Evolutionary conservation across 2,888 invertebrate species (phyloP), one percentile per base, ranked within the genome.

Genomic region (Hyles lineata): DNA sequence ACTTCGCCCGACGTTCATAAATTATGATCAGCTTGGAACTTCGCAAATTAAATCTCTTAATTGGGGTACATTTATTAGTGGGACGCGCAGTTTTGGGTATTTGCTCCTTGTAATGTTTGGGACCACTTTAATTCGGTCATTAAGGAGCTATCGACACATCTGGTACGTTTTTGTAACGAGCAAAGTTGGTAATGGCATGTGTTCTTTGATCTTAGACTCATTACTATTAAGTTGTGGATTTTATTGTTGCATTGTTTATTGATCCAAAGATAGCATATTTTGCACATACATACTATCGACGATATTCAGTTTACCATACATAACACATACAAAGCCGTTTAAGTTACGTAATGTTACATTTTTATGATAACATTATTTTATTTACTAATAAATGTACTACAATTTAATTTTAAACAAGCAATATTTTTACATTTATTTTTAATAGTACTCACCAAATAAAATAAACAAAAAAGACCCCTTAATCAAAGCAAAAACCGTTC

Each of bases 41-140:
- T 59, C 35, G 59, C 70, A 70, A 75, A 73, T 73, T 70, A 75
- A 73, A 75, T 75, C 63, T 70, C 70, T 70, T 75, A 75, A 75
- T 75, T 75, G 73, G 70, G 67, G 67, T 59, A 72, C 72, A 69
- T 75, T 73, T 70, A 62, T 62, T 73, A 61, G 62, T 21, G 25
- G 58, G 35, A 70, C 58, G 62, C 43, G 67, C 67, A 43, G 67
- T 67, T 67, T 67, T 23, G 67, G 67, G 67, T 67, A 67, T 67
- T 67, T 50, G 67, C 43, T 23, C 43, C 67, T 43, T 50, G 62
- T 62, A 62, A 62, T 32, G 67, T 67, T 67, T 50, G 67, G 67
- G 67, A 50, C 35, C 63, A 63, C 67, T 67, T 67, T 50, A 67
- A 67, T 67, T 67, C 21, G 67, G 43, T 43, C 67, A 67, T 67